These are phyloP conservation scores for Heterotilapia buettikoferi DNA, from an alignment of 2,113 vertebrate genomes.

Conservation along the genomic window DNA sequence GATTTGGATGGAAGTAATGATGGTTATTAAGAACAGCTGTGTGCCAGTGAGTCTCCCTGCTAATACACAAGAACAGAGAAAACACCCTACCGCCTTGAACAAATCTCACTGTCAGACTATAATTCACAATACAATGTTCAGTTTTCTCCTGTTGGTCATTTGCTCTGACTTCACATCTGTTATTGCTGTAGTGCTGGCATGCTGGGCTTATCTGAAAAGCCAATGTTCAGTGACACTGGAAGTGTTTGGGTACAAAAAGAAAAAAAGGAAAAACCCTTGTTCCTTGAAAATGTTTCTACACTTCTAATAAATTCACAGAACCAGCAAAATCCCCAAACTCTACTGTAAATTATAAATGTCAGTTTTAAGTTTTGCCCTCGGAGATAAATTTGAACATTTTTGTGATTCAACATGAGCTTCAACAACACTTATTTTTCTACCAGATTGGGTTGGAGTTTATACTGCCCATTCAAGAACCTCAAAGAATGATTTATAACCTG, in stretches of 20 bases:
- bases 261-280: neutral
- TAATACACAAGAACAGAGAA: neutral
- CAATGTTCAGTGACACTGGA: neutral
- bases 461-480: neutral
- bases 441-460: neutral
- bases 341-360: neutral
- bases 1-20: conserved; percentile 52
- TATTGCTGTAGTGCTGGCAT: neutral
- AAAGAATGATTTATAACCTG: neutral
- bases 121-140: neutral
- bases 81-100: neutral
- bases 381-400: neutral
- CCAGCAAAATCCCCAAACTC: neutral
- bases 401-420: neutral
- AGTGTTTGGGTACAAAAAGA: neutral
- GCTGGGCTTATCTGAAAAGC: neutral
- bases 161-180: neutral
- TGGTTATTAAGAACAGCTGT: conserved; percentile 68
- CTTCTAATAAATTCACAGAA: neutral
- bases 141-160: neutral
- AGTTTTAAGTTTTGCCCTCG: neutral
- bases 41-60: conserved; percentile 19
- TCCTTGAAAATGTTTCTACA: neutral
- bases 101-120: neutral
- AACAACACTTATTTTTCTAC: neutral